phyloP scores from a whole-genome alignment of 2,888 invertebrate species.

The Hirtodrosophila histrioides region DNA sequence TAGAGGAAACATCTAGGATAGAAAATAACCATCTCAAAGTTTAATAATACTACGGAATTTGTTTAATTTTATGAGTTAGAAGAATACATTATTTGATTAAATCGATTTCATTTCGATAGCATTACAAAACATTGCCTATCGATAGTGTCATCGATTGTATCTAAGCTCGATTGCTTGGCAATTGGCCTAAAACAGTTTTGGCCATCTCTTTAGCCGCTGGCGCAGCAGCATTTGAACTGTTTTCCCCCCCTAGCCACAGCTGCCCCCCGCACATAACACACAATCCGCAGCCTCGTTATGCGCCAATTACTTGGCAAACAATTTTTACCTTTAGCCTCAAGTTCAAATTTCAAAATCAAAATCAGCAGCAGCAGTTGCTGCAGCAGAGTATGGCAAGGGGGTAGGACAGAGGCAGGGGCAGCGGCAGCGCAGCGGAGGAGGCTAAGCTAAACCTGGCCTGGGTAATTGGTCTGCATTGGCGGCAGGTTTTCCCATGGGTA shows the following conservation, averaged over 20 bases:
- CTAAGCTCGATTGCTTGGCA: no score
- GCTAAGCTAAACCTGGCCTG: constrained; percentile 27
- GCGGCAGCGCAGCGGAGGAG: no score
- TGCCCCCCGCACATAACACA: constrained; percentile 1
- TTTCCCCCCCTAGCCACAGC: no score
- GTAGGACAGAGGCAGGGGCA: constrained; percentile 2
- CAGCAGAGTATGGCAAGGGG: constrained; percentile 4
- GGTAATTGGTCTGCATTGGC: constrained; percentile 66
- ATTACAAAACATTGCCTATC: no score
- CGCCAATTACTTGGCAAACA: constrained; percentile 84
- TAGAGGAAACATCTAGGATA: no score
- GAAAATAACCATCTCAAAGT: no score
- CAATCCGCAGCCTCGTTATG: constrained; percentile 66
- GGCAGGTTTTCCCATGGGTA: constrained; percentile 78
- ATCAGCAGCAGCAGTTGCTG: constrained; percentile 60
- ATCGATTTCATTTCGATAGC: no score
- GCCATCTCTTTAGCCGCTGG: constrained; percentile 18
- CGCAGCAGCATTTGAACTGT: constrained; percentile 14
- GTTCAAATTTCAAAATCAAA: constrained; percentile 84
- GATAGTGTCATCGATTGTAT: no score
- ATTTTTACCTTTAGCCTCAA: constrained; percentile 84
- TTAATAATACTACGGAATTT: no score
- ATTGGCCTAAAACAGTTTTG: no score
- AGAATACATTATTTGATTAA: no score
- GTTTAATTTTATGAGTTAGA: no score